A percentile compares a stretch with the other conserved stretches of the same genome.
phyloP scores from a whole-genome alignment of 2,797 vertebrate species.

The Ispidina lecontei region DNA sequence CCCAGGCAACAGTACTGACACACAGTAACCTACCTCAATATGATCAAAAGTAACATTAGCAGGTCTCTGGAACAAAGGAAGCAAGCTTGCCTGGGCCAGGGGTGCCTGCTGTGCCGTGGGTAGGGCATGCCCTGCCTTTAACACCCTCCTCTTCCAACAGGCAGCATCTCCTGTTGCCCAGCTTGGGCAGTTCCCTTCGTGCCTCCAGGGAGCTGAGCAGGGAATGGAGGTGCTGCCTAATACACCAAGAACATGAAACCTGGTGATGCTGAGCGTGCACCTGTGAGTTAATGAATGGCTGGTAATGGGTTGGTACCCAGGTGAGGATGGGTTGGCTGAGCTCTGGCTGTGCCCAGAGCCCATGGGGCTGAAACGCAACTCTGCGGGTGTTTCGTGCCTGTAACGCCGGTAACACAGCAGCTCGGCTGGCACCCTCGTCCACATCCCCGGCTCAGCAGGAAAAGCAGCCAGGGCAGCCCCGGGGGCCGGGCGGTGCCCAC shows the following conservation, averaged over 20 bases:
- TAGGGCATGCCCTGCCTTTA: background rate
- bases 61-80: background rate
- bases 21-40: background rate
- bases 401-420: background rate
- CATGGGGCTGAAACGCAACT: background rate
- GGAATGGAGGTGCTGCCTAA: background rate
- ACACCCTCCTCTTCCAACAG: rapidly evolving
- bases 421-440: too few species aligned
- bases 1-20: rapidly evolving
- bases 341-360: background rate
- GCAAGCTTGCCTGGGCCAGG: background rate
- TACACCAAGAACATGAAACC: rapidly evolving
- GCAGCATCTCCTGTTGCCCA: rapidly evolving
- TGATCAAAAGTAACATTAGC: background rate
- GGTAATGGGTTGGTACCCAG: rapidly evolving
- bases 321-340: rapidly evolving
- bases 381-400: background rate
- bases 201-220: background rate
- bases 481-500: too few species aligned
- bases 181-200: rapidly evolving
- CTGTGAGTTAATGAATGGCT: rapidly evolving
- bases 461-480: background rate
- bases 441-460: background rate
- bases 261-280: rapidly evolving
- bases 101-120: rapidly evolving